Evolutionary conservation across 2,888 invertebrate species (phyloP), one percentile per base, ranked within the genome.

Genomic region (Lymantria monacha): DNA sequence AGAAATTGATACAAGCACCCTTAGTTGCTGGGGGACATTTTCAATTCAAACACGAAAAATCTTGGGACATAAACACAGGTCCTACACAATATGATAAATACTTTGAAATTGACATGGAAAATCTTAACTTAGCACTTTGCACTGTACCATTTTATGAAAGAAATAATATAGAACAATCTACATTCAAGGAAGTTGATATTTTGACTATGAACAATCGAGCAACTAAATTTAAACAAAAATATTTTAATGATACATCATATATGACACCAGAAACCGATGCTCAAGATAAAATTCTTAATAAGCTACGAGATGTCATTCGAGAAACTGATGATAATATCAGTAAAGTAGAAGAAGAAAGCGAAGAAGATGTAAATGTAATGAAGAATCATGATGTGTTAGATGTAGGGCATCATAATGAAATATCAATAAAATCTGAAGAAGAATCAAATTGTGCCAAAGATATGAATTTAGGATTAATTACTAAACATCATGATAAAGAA

Each of bases 21-120:
- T 61, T 84, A 15, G 81, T 88, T 14, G 64, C 81, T 1, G 91
- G 91, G n/a, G 87, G 87, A 5, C 90, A 92, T 69, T 92, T 92
- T 59, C 91, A 92, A 71, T 92, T 92, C 54, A 91, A 91, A 70
- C 91, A 91, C 63, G 92, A 92, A 66, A 92, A 90, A 56, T 83
- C 88, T 0, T 92, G 92, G 92, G 86, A 87, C 45, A 63, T 75
- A 15, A 74, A 70, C 30, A 77, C 79, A 22, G 81, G 76, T 0
- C 83, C 88, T 0, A 81, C 89, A 0, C 59, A 80, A 30, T 91
- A 88, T 59, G 87, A 90, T 53, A 89, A 89, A 73, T 89, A 87
- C 63, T 92, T 92, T 62, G 82, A 87, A 14, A 83, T 91, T 3
- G 76, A 90, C 55, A 84, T 84, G 78, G 81, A 85, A 42, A 79